Conservation (phyloP, 2,797 vertebrate species). For the Rhinoraja longicauda region DNA sequence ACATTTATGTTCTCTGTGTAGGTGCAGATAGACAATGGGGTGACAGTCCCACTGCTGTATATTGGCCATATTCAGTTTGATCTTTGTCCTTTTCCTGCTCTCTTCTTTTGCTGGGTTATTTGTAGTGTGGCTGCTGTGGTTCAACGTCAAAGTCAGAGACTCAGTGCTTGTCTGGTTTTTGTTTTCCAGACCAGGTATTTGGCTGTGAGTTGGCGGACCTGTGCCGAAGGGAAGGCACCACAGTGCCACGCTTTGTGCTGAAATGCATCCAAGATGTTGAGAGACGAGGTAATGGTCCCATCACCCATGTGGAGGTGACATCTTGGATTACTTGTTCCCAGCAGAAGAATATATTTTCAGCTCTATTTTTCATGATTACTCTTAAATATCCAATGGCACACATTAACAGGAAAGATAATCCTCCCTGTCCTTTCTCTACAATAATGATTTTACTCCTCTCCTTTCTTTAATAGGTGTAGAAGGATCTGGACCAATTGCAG, state of each 20-base stretch:
- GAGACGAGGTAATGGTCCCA: conserved; percentile 67
- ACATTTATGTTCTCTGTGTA: too few relatives aligned
- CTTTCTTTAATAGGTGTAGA: background rate
- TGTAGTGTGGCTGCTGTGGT: background rate
- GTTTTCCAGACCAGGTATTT: conserved; percentile 77
- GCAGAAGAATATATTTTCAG: background rate
- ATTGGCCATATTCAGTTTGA: background rate
- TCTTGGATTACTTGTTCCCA: background rate
- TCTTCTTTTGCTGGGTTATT: background rate
- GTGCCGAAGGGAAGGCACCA: conserved; percentile 70
- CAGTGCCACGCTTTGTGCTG: conserved; percentile 71
- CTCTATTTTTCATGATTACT: background rate
- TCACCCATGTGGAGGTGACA: background rate
- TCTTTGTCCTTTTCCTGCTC: background rate
- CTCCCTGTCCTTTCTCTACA: background rate
- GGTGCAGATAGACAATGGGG: too few relatives aligned
- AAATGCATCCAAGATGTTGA: conserved; percentile 78
- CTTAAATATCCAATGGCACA: background rate
- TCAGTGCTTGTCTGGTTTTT: conserved; percentile 1
- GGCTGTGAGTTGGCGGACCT: conserved; percentile 74
- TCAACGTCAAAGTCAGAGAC: background rate
- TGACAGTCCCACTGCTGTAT: background rate
- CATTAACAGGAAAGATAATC: too few relatives aligned
- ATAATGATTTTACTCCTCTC: background rate
- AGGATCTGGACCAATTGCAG: too few relatives aligned